Evolutionary conservation across 2,113 vertebrate genomes (phyloP).

Genomic region (Lasiurus cinereus): DNA sequence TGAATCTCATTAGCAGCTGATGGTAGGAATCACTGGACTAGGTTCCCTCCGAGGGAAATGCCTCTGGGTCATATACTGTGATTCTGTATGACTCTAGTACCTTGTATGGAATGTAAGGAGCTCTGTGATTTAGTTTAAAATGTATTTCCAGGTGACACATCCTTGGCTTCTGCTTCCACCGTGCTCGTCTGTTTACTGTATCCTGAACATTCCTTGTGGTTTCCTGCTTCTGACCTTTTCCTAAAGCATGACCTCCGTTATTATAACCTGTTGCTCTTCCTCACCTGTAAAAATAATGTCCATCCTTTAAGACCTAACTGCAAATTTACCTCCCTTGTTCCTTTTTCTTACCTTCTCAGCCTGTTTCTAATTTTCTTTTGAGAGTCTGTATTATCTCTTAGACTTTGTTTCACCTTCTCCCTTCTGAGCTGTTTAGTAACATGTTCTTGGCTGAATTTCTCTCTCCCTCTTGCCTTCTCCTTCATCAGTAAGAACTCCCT

Average conservation of each 20-base stretch:
- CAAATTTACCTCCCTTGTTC: neutral
- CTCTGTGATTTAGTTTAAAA: neutral
- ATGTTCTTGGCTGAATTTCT: neutral
- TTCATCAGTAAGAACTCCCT: neutral
- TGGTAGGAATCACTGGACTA: too few relatives aligned
- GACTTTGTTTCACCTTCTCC: neutral
- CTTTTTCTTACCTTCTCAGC: neutral
- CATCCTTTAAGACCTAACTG: neutral
- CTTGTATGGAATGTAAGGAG: neutral
- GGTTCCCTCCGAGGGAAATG: neutral
- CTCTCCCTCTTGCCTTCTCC: neutral
- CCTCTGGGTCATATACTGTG: neutral
- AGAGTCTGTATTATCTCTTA: neutral
- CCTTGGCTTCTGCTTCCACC: neutral
- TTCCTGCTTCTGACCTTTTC: neutral
- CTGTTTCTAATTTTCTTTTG: neutral
- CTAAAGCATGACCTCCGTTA: neutral
- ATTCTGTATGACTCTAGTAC: rapidly evolving
- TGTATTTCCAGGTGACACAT: neutral
- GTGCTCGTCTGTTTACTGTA: neutral
- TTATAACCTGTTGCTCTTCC: neutral
- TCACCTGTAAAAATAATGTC: neutral
- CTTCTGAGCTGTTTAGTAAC: neutral
- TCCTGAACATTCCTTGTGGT: neutral
- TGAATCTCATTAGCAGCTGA: neutral